Evolutionary conservation across 2,113 vertebrate species (phyloP).

Genomic region (Siphamia tubifer): DNA sequence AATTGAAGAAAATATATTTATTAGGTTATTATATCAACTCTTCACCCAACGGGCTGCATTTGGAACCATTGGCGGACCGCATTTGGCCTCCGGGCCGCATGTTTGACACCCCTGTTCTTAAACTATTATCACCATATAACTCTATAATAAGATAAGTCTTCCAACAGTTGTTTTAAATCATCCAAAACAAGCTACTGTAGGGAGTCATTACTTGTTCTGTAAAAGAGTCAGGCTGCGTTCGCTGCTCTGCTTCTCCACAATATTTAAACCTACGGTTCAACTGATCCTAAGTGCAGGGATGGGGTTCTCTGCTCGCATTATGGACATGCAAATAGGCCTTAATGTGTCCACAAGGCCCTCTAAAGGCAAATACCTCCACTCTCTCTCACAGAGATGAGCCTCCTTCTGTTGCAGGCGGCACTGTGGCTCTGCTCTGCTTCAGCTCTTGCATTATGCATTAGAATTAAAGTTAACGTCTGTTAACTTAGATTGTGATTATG

Average conservation of each 20-base stretch:
- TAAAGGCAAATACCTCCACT: constrained; percentile 76
- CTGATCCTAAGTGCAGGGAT: constrained; percentile 69
- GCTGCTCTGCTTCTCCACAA: constrained; percentile 62
- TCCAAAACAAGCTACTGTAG: constrained; percentile 73
- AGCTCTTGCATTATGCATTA: constrained; percentile 15
- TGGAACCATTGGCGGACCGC: no score
- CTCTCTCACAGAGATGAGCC: constrained; percentile 66
- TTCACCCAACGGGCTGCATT: no score
- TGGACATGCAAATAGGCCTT: constrained; percentile 79
- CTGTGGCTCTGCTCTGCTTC: constrained; percentile 23
- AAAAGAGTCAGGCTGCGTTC: constrained; percentile 54
- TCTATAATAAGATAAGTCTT: no score
- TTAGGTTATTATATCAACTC: no score
- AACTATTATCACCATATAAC: background rate
- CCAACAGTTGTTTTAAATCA: constrained; percentile 71
- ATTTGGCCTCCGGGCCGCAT: no score
- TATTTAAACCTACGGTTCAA: constrained; percentile 77
- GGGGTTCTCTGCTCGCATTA: constrained; percentile 71
- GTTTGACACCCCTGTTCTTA: background rate
- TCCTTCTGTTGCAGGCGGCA: constrained; percentile 43
- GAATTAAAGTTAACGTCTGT: constrained; percentile 44
- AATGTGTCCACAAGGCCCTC: constrained; percentile 80
- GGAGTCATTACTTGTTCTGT: constrained; percentile 69
- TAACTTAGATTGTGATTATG: constrained; percentile 13
- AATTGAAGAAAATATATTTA: no score